Evolutionary conservation across 2,113 vertebrate genomes (phyloP).

Genomic region (Narcine bancroftii): DNA sequence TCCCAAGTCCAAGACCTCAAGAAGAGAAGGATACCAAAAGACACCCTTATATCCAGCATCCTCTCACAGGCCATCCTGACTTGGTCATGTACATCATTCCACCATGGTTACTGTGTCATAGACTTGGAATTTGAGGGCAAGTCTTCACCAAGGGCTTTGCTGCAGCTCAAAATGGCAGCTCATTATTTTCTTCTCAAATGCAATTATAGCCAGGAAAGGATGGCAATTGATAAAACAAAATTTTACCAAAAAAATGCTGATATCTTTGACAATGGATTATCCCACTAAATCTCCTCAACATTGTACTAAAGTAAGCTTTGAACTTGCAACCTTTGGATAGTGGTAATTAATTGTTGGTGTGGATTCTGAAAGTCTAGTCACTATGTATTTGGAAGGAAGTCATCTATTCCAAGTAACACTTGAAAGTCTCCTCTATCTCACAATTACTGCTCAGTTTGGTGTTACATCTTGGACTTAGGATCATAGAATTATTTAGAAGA

Average conservation of each 20-base stretch:
- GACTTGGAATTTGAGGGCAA: too few species aligned
- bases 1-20: too few species aligned
- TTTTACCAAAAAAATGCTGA: background rate
- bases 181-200: background rate
- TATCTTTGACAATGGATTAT: background rate
- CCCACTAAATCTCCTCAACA: background rate
- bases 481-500: background rate
- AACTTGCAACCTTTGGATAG: background rate
- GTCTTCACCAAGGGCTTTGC: too few species aligned
- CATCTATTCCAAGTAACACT: background rate
- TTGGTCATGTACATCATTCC: too few species aligned
- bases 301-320: background rate
- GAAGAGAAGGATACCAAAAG: too few species aligned
- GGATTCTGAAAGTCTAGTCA: background rate
- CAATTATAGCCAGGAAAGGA: background rate
- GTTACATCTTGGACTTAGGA: background rate
- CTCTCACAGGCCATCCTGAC: too few species aligned
- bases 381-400: background rate
- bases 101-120: too few species aligned
- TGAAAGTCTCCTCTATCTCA: background rate
- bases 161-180: background rate
- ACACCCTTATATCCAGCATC: too few species aligned
- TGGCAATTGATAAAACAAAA: background rate
- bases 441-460: background rate
- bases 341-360: background rate